Percentiles rank a stretch among this genome's conserved stretches.
These are phyloP conservation scores for Sycophaga agraensis DNA, from an alignment of 1,140 invertebrate genomes.

Conservation along the genomic window DNA sequence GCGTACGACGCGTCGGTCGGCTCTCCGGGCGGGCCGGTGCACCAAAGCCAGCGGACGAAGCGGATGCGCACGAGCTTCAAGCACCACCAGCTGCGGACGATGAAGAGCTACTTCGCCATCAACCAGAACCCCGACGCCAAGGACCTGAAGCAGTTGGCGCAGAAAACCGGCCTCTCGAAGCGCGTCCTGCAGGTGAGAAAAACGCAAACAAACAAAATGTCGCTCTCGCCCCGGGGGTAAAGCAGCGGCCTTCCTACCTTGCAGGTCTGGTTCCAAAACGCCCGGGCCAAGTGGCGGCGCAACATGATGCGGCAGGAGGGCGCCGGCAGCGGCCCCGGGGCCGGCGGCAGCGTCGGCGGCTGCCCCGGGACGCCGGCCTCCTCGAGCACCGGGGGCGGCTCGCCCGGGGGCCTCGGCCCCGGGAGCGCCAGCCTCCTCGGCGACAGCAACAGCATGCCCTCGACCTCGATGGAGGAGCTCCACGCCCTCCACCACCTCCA, in stretches of 20 bases:
- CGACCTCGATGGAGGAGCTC: slow-evolving; percentile 55
- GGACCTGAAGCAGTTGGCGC: slow-evolving; percentile 90
- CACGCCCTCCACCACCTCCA: slow-evolving; percentile 57
- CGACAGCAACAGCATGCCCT: slow-evolving; percentile 56
- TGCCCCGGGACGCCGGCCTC: slow-evolving; percentile 53
- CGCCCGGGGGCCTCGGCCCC: slow-evolving; percentile 44
- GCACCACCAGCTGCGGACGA: slow-evolving; percentile 93
- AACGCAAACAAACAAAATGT: not conserved
- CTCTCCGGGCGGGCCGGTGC: slow-evolving; percentile 67
- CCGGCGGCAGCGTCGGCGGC: slow-evolving; percentile 40
- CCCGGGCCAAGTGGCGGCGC: slow-evolving; percentile 91
- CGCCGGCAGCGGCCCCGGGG: slow-evolving; percentile 45
- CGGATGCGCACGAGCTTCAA: slow-evolving; percentile 96
- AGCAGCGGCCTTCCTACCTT: too few species aligned
- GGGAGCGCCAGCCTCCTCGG: slow-evolving; percentile 48
- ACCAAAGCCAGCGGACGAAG: slow-evolving; percentile 72
- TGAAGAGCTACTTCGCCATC: slow-evolving; percentile 96
- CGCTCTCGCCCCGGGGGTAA: too few species aligned
- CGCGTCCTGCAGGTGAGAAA: slow-evolving; percentile 84
- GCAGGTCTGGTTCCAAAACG: slow-evolving; percentile 98
- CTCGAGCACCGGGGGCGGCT: slow-evolving; percentile 50
- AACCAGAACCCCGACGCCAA: slow-evolving; percentile 98
- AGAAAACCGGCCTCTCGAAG: slow-evolving; percentile 96
- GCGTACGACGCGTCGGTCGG: slow-evolving; percentile 72
- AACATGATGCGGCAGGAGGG: slow-evolving; percentile 78